Percentiles rank a stretch among this genome's conserved stretches.
Evolutionary conservation across 2,113 vertebrate genomes (phyloP).

Genomic region (Chaenocephalus aceratus): DNA sequence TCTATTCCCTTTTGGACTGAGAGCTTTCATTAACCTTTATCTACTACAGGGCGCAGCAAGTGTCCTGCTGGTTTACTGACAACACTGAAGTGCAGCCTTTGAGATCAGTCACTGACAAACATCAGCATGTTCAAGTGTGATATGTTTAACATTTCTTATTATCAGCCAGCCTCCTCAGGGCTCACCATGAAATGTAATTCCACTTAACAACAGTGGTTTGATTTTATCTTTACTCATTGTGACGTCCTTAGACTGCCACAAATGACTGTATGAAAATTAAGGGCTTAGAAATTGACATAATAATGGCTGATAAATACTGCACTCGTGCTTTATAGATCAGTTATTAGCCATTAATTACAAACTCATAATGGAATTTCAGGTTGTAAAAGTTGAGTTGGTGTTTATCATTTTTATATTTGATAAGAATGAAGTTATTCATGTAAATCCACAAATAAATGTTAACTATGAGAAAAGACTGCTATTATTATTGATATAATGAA

Average conservation of each 20-base stretch:
- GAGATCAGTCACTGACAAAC: constrained; percentile 2
- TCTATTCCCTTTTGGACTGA: not conserved
- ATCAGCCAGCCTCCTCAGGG: not conserved
- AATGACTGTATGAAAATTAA: not conserved
- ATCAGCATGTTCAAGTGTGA: not conserved
- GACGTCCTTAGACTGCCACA: not conserved
- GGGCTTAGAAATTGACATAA: constrained; percentile 1
- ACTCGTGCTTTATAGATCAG: not conserved
- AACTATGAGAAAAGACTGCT: not conserved
- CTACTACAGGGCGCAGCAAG: not conserved
- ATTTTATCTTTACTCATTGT: not conserved
- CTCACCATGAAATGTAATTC: not conserved
- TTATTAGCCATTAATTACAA: not conserved
- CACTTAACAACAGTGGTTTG: not conserved
- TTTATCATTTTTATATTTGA: not conserved
- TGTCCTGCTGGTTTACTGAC: constrained; percentile 8
- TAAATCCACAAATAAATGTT: not conserved
- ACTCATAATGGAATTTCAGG: not conserved
- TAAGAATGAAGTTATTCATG: constrained; percentile 7
- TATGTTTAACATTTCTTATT: not conserved
- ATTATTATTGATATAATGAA: not conserved
- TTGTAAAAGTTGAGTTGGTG: not conserved
- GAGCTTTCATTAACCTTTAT: constrained; percentile 23
- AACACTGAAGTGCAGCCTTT: constrained; percentile 4
- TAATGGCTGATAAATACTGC: not conserved